These are phyloP conservation scores for Bolinopsis microptera DNA, from an alignment of 37 sponge, comb jelly and placozoan genomes.

Conservation along the genomic window DNA sequence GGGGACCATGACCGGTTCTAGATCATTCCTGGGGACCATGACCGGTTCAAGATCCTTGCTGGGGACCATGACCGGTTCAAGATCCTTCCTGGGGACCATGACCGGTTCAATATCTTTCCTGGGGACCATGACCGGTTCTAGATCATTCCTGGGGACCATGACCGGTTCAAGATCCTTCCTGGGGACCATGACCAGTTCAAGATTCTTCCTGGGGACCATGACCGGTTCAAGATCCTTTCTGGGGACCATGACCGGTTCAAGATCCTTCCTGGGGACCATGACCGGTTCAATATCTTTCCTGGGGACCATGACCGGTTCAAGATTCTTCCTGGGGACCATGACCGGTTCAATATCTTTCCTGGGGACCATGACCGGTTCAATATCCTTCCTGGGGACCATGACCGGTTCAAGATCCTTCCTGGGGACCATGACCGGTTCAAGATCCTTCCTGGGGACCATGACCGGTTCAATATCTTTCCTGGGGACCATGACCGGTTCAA, in stretches of 20 bases:
- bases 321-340: neutral
- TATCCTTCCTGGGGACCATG: neutral
- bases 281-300: neutral
- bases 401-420: neutral
- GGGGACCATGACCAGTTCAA: neutral
- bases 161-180: neutral
- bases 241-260: neutral
- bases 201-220: neutral
- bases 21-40: neutral
- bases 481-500: neutral
- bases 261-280: neutral
- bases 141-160: neutral
- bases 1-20: neutral
- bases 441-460: neutral
- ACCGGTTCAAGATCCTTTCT: neutral
- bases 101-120: neutral
- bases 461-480: neutral
- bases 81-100: neutral
- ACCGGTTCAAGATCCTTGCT: neutral
- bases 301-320: neutral
- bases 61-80: neutral
- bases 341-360: neutral
- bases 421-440: neutral
- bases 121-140: neutral
- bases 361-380: neutral